phyloP scores from a whole-genome alignment of 2,888 invertebrate species.

The Lithophane socia region DNA sequence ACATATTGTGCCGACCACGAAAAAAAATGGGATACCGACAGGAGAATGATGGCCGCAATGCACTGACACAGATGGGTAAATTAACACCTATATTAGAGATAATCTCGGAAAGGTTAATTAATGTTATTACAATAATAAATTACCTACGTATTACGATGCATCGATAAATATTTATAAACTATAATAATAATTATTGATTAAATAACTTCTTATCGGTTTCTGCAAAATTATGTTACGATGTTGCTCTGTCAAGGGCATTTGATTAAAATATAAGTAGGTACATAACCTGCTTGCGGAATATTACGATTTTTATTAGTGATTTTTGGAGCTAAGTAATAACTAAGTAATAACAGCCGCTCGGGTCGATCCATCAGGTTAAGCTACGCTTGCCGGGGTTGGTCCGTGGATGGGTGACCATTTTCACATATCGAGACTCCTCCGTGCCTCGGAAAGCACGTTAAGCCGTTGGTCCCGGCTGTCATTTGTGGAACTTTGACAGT shows the following conservation, averaged over 20 bases:
- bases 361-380: no score
- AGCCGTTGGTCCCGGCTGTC: no score
- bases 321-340: no score
- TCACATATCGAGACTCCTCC: no score
- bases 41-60: not conserved
- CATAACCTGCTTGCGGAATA: slow-evolving; percentile 2
- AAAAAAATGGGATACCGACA: not conserved
- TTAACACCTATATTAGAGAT: not conserved
- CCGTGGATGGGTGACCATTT: no score
- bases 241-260: slow-evolving; percentile 46
- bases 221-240: slow-evolving; percentile 32
- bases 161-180: slow-evolving; percentile 27
- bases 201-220: slow-evolving; percentile 34
- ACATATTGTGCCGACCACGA: not conserved
- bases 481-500: no score
- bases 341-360: no score
- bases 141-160: not conserved
- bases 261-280: slow-evolving; percentile 19
- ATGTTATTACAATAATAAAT: not conserved
- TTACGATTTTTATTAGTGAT: not conserved
- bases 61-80: not conserved
- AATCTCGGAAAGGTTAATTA: slow-evolving; percentile 23
- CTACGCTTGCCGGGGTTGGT: no score
- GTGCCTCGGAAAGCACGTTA: no score
- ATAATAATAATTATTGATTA: slow-evolving; percentile 4